Percentiles rank a stretch among this genome's conserved stretches.
Evolutionary conservation across 1,140 invertebrate genomes (phyloP).

Genomic region (Bicyclus anynana): DNA sequence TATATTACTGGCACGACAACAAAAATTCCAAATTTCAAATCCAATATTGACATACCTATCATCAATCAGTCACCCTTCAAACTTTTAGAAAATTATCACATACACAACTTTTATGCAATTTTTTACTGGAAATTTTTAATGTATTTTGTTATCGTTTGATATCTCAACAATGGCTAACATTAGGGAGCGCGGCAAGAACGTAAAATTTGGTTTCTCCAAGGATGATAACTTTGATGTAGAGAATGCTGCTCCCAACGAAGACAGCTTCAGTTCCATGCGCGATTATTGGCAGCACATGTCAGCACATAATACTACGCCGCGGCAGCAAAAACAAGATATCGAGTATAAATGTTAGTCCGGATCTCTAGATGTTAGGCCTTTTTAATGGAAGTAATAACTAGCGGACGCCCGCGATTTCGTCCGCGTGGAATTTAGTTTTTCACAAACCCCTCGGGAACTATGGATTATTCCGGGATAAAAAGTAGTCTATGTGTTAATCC

Average conservation of each 20-base stretch:
- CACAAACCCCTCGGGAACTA: too few relatives aligned
- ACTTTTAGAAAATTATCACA: slow-evolving; percentile 19
- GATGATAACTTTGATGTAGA: slow-evolving; percentile 51
- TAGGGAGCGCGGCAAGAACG: slow-evolving; percentile 53
- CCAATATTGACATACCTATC: neutral
- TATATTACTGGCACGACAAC: slow-evolving; percentile 1
- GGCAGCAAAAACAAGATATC: slow-evolving; percentile 29
- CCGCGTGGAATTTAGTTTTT: too few relatives aligned
- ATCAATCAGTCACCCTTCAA: neutral
- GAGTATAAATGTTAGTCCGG: slow-evolving; percentile 27
- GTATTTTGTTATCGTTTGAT: slow-evolving; percentile 28
- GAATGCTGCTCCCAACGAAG: slow-evolving; percentile 27
- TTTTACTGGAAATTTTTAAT: slow-evolving; percentile 47
- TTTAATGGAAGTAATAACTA: too few relatives aligned
- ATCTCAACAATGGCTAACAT: slow-evolving; percentile 33
- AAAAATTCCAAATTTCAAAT: slow-evolving; percentile 9
- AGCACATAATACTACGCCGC: slow-evolving; percentile 20
- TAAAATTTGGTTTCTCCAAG: slow-evolving; percentile 55
- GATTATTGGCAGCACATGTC: slow-evolving; percentile 62
- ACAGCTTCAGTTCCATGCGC: slow-evolving; percentile 47
- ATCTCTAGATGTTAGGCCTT: too few relatives aligned
- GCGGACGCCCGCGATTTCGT: too few relatives aligned
- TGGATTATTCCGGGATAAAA: too few relatives aligned
- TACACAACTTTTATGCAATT: slow-evolving; percentile 36
- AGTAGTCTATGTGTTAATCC: too few relatives aligned